A percentile compares a stretch with the other conserved stretches of the same genome.
Evolutionary conservation across 2,888 invertebrate species (phyloP).

Genomic region (Teleogryllus oceanicus): DNA sequence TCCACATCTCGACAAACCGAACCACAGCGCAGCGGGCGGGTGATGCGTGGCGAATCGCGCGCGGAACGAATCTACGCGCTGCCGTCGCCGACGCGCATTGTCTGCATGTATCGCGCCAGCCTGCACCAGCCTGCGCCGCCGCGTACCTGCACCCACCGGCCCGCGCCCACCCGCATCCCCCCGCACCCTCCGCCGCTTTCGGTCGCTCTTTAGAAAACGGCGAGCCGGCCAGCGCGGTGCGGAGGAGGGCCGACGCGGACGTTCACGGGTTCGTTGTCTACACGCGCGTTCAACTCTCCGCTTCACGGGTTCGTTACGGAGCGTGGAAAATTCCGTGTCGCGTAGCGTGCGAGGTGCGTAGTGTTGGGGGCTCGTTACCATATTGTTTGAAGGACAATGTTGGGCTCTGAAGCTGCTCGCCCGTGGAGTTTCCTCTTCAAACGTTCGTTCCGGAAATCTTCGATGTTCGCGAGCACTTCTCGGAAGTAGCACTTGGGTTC

Average conservation of each 20-base stretch:
- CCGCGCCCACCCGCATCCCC: neutral
- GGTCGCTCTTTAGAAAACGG: too few relatives aligned
- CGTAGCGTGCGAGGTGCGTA: neutral
- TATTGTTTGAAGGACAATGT: neutral
- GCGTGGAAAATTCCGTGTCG: neutral
- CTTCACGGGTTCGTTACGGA: neutral
- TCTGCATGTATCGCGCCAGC: neutral
- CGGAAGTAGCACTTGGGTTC: neutral
- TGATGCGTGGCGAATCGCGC: conserved; percentile 6
- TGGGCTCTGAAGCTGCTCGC: neutral
- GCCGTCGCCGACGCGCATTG: neutral
- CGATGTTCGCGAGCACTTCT: neutral
- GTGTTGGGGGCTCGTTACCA: neutral
- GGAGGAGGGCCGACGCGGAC: neutral
- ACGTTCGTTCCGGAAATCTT: neutral
- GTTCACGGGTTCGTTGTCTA: neutral
- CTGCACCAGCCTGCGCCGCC: neutral
- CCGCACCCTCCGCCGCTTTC: neutral
- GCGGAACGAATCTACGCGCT: neutral
- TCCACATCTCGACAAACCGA: too few relatives aligned
- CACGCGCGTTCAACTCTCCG: neutral
- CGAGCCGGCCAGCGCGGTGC: neutral
- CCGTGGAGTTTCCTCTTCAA: neutral
- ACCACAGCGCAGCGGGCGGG: neutral
- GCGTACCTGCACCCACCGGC: neutral